Evolutionary conservation across 2,113 vertebrate species (phyloP), one percentile per base, ranked within the genome.

Genomic region (Sinocyclocheilus maitianheensis): DNA sequence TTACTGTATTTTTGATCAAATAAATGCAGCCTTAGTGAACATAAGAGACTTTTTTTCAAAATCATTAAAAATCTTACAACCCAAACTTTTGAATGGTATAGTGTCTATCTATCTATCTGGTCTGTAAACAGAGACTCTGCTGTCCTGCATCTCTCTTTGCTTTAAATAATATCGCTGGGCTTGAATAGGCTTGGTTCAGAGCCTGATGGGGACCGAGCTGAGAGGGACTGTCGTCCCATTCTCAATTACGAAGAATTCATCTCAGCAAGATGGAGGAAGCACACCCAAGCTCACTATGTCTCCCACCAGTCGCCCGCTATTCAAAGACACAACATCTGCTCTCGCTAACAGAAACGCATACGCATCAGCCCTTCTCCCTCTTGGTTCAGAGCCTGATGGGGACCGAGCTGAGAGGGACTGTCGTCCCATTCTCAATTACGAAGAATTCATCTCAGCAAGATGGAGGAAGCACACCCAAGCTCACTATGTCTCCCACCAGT

Each of bases 171-270:
- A 79, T 63, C 18, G 3, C 22, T 24, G 22, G 37, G 22, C 11
- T 46, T 80, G 7, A 60, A 46, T 48, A 48, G 46, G 46, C 46
- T 48, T 79, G 77, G 71, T 72, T 63, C 37, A 60, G 11, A 84
- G 72, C 69, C 81, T 58, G 85, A 88, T 34, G 75, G 87, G 74
- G 10, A 30, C 87, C 53, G 81, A 79, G 86, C 55, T 81, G 85
- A 87, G 58, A 84, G 83, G 78, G 53, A 71, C 85, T 86, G 88
- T 90, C 84, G n/a, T 75, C 90, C 91, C 85, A 8, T 74, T 58
- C 91, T 90, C 92, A 94, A 93, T 94, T 91, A 93, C 85, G 51
- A 78, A 34, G 34, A 90, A 92, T 93, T 94, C 89, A 93, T 93
- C 89, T 90, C 77, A 88, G 26, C 84, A 62, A 89, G 91, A 90